A percentile compares a stretch with the other conserved stretches of the same genome.
Evolutionary conservation across 2,888 invertebrate species (phyloP).

Genomic region (Calliphora vomitoria): DNA sequence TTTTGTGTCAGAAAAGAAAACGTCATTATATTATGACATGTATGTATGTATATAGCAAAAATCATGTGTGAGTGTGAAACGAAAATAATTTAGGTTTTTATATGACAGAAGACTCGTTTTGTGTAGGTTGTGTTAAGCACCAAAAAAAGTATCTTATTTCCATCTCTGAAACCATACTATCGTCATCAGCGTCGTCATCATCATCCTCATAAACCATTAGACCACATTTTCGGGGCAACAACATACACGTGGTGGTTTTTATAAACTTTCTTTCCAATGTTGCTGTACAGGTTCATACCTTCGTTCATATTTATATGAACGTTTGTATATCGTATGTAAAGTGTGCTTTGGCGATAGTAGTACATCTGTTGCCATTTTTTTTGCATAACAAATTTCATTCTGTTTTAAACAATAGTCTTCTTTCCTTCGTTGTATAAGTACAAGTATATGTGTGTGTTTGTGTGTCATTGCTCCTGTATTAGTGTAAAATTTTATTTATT

Average conservation of each 20-base stretch:
- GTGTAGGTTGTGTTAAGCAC: no score
- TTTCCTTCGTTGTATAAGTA: conserved; percentile 5
- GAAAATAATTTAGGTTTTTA: no score
- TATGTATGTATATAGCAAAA: no score
- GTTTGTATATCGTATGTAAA: neutral
- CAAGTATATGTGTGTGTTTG: no score
- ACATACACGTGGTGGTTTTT: conserved; percentile 1
- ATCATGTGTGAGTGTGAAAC: no score
- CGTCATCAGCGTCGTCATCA: neutral
- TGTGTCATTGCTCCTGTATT: neutral
- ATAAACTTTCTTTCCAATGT: conserved; percentile 3
- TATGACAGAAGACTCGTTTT: no score
- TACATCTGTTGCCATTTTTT: conserved; percentile 58
- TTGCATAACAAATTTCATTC: conserved; percentile 43
- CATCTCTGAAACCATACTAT: neutral
- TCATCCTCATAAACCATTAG: conserved; percentile 19
- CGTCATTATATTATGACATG: no score
- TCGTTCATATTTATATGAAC: neutral
- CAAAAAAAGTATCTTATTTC: neutral
- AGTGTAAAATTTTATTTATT: conserved; percentile 22
- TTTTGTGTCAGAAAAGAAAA: no score
- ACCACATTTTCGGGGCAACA: conserved; percentile 9
- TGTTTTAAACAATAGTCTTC: conserved; percentile 15
- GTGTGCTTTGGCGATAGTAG: neutral
- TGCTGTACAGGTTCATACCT: neutral